Percentiles rank a stretch among this genome's conserved stretches.
These are phyloP conservation scores for Lasioglossum albipes DNA, from an alignment of 1,140 invertebrate species.

Conservation along the genomic window DNA sequence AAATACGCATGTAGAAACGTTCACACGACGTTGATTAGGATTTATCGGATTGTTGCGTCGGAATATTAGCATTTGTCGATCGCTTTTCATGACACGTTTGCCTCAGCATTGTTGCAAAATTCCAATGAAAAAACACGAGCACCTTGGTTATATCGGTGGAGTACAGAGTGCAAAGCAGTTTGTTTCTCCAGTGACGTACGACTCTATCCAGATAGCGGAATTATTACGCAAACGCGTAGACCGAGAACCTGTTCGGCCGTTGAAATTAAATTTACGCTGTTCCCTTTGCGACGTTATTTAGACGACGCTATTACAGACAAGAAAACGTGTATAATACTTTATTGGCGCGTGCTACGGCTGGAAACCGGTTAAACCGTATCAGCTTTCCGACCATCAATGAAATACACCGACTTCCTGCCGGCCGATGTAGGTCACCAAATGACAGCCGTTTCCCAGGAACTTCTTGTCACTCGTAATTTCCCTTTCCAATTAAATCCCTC, in stretches of 20 bases:
- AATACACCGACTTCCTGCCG: constrained; percentile 14
- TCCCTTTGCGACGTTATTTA: not conserved
- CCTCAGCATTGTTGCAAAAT: too few species aligned
- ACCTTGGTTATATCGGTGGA: too few species aligned
- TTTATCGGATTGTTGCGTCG: too few species aligned
- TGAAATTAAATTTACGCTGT: constrained; percentile 13
- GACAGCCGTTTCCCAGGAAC: not conserved
- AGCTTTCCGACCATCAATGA: constrained; percentile 37
- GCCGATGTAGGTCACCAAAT: constrained; percentile 12
- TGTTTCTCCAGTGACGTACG: too few species aligned
- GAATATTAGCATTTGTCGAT: too few species aligned
- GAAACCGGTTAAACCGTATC: constrained; percentile 47
- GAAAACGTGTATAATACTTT: constrained; percentile 13
- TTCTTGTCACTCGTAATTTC: not conserved
- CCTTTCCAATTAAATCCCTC: not conserved
- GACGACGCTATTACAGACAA: constrained; percentile 12
- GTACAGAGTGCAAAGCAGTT: too few species aligned
- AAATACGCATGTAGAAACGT: too few species aligned
- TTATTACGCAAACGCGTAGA: not conserved
- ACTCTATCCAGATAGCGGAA: constrained; percentile 1
- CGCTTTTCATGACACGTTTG: too few species aligned
- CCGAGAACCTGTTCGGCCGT: constrained; percentile 22
- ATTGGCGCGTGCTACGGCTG: constrained; percentile 35
- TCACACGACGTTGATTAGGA: too few species aligned
- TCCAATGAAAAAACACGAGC: too few species aligned